phyloP scores from a whole-genome alignment of 2,113 vertebrate genomes.

The Phalacrocorax carbo region DNA sequence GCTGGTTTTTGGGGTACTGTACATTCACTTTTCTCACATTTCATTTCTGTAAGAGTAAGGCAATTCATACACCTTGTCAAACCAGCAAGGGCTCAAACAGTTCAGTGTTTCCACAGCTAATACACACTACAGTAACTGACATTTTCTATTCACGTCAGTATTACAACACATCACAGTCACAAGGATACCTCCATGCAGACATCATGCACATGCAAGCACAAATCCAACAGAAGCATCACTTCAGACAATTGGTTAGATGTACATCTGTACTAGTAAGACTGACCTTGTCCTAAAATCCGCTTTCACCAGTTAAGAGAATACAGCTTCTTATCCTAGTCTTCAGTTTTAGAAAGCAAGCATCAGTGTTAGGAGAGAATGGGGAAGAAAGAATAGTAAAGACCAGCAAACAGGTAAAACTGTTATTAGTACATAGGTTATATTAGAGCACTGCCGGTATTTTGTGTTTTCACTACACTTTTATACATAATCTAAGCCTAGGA shows the following conservation, averaged over 20 bases:
- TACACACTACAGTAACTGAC: not conserved
- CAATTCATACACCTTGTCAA: not conserved
- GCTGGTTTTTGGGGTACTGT: not conserved
- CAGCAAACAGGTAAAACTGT: constrained; percentile 53
- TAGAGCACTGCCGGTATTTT: constrained; percentile 35
- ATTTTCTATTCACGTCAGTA: not conserved
- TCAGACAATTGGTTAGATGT: constrained; percentile 62
- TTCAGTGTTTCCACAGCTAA: not conserved
- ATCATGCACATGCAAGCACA: constrained; percentile 68
- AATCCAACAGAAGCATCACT: constrained; percentile 67
- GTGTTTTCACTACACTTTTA: constrained; percentile 25
- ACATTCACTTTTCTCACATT: not conserved
- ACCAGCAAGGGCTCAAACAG: not conserved
- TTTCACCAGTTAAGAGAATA: constrained; percentile 74
- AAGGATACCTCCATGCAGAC: constrained; percentile 28
- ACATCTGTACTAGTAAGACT: constrained; percentile 61
- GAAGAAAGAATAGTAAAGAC: constrained; percentile 64
- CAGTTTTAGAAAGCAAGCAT: constrained; percentile 78
- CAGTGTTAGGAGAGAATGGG: constrained; percentile 72
- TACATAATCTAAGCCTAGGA: not conserved
- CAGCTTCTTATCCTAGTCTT: constrained; percentile 78
- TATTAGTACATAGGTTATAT: constrained; percentile 36
- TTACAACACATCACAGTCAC: constrained; percentile 6
- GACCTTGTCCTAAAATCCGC: constrained; percentile 76
- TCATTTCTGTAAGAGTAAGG: not conserved